Evolutionary conservation across 2,797 vertebrate genomes (phyloP), one percentile per base, ranked within the genome.

Genomic region (Rhinoraja longicauda): DNA sequence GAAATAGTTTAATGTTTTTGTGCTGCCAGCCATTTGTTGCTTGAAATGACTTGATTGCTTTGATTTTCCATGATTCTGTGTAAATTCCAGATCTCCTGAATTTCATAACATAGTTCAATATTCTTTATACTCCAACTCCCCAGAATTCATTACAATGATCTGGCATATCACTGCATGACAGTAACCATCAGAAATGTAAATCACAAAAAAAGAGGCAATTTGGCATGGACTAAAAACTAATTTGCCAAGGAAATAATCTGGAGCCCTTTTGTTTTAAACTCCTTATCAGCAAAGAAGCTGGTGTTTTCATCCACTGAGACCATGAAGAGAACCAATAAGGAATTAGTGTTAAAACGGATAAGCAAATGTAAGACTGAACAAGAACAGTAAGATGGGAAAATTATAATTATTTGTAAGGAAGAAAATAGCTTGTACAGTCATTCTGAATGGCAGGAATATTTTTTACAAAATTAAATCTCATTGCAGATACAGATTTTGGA

Each of bases 401-500:
- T 53, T 8, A 53, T 21, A 53, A 26, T 57, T 21, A 26, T 82
- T 21, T 21, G 12, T 21, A 19, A 45, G 4, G 32, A 78, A 4
- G 78, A 81, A 24, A 59, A 36, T 59, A 67, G 32, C 36, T 91
- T 91, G 70, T 64, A 90, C 7, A 91, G 24, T 45, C 6, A 36
- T 12, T 67, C 13, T 4, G 36, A 13, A 39, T 2, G 39, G 67
- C 39, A 39, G 36, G 24, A 91, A 91, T 91, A 91, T 70, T 45
- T 86, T 26, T 70, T 72, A 9, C 45, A 45, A 91, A 91, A 72
- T 91, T 70, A 72, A 39, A 70, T 91, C 67, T 91, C 36, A 15
- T 91, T 91, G 45, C 88, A 91, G 88, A 91, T 91, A 29, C 88
- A 39, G 88, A 91, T 70, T 91, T 45, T 91, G 88, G 88, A 91